A percentile compares a stretch with the other conserved stretches of the same genome.
Evolutionary conservation across 2,797 vertebrate species (phyloP).

Genomic region (Intellagama lesueurii): DNA sequence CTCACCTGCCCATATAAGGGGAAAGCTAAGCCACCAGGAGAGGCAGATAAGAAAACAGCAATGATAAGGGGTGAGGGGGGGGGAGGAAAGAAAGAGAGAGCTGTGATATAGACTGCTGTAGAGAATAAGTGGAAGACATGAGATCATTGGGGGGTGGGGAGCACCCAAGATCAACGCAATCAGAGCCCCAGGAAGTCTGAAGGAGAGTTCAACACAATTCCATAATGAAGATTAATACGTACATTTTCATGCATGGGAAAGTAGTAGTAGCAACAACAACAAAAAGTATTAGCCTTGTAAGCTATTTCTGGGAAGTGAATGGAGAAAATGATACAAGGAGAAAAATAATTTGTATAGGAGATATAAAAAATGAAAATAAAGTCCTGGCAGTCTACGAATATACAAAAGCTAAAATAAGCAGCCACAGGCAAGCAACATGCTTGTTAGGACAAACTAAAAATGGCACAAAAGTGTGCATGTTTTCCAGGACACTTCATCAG

Average conservation of each 20-base stretch:
- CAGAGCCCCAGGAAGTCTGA: neutral
- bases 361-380: neutral
- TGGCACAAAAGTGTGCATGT: neutral
- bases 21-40: constrained; percentile 52
- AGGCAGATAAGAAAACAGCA: constrained; percentile 62
- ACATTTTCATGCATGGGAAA: neutral
- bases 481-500: neutral
- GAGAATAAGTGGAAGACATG: neutral
- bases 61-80: constrained; percentile 63
- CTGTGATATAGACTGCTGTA: neutral
- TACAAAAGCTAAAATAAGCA: neutral
- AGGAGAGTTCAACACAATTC: constrained; percentile 4
- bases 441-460: neutral
- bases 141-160: neutral
- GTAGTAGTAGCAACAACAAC: neutral
- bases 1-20: constrained; percentile 73
- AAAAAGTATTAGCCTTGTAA: neutral
- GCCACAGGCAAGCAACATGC: neutral
- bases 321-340: neutral
- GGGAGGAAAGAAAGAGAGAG: rapidly evolving
- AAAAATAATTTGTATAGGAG: neutral
- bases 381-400: too few species aligned
- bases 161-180: neutral
- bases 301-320: neutral
- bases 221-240: neutral